Percentiles rank a stretch among this genome's conserved stretches.
Evolutionary conservation across 2,888 invertebrate genomes (phyloP).

Genomic region (Spodoptera exigua): DNA sequence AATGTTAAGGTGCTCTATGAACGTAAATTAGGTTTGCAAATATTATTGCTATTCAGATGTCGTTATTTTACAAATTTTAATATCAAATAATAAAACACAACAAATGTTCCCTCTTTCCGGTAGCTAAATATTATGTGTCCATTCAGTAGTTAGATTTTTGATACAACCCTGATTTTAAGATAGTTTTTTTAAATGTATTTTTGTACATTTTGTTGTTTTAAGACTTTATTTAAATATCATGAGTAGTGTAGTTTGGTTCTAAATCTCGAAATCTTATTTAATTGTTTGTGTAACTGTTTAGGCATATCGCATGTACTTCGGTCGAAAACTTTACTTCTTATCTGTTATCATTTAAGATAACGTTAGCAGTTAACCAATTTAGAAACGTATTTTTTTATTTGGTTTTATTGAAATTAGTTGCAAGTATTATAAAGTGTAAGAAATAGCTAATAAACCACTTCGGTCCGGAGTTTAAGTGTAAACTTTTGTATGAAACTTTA

Average conservation of each 20-base stretch:
- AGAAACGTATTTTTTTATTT: conserved; percentile 73
- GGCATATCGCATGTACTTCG: conserved; percentile 56
- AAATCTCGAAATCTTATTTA: conserved; percentile 54
- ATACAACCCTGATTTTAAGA: not conserved
- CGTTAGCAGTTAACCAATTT: conserved; percentile 66
- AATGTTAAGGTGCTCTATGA: conserved; percentile 50
- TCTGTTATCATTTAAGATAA: conserved; percentile 43
- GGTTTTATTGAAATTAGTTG: conserved; percentile 69
- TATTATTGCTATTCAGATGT: conserved; percentile 5
- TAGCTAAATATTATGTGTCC: conserved; percentile 28
- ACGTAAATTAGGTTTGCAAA: conserved; percentile 26
- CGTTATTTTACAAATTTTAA: conserved; percentile 10
- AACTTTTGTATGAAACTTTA: conserved; percentile 82
- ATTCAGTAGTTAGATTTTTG: too few species aligned
- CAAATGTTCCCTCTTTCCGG: conserved; percentile 31
- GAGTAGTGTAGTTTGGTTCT: conserved; percentile 43
- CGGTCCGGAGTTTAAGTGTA: conserved; percentile 66
- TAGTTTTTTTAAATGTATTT: conserved; percentile 49
- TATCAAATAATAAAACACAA: conserved; percentile 3
- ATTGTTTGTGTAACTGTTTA: conserved; percentile 41
- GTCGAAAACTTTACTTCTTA: conserved; percentile 59
- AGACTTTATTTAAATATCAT: conserved; percentile 30
- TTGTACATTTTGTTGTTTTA: conserved; percentile 57
- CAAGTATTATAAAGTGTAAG: conserved; percentile 77
- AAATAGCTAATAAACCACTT: conserved; percentile 58